Conservation (phyloP, 2,797 vertebrate genomes). For the Gastrophryne carolinensis region DNA sequence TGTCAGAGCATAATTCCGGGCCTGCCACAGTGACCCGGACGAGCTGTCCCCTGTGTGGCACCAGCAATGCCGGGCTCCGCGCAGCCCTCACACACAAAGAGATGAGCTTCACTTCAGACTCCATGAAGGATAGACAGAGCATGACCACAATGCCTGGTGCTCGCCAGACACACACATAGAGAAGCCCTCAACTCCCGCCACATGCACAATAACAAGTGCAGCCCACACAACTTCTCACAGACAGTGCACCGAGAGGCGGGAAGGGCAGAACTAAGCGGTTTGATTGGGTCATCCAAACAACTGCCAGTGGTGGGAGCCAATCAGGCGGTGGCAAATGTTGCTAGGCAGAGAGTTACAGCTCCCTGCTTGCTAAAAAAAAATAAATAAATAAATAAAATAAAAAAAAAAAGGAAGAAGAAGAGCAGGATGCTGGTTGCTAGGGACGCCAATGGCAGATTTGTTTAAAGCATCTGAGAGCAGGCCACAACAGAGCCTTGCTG, state of each 20-base stretch:
- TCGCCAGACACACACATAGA: too few species aligned
- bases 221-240: neutral
- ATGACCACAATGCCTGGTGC: too few species aligned
- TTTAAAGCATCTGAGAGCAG: too few species aligned
- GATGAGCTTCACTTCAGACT: too few species aligned
- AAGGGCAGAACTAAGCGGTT: constrained; percentile 33
- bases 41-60: neutral
- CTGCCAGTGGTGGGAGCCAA: neutral
- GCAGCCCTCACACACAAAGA: neutral
- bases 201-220: too few species aligned
- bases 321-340: neutral
- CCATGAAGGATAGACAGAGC: too few species aligned
- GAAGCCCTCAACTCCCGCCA: neutral
- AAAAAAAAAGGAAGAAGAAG: too few species aligned
- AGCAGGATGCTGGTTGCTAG: constrained; percentile 39
- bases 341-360: neutral
- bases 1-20: neutral
- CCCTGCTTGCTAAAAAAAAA: neutral
- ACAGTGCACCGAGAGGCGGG: constrained; percentile 10
- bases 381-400: too few species aligned
- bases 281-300: constrained; percentile 26
- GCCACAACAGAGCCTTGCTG: too few species aligned
- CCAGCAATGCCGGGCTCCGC: neutral
- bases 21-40: too few species aligned
- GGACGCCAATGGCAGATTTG: constrained; percentile 14